Evolutionary conservation across 1,140 invertebrate species (phyloP).

Genomic region (Heliconius eleuchia): DNA sequence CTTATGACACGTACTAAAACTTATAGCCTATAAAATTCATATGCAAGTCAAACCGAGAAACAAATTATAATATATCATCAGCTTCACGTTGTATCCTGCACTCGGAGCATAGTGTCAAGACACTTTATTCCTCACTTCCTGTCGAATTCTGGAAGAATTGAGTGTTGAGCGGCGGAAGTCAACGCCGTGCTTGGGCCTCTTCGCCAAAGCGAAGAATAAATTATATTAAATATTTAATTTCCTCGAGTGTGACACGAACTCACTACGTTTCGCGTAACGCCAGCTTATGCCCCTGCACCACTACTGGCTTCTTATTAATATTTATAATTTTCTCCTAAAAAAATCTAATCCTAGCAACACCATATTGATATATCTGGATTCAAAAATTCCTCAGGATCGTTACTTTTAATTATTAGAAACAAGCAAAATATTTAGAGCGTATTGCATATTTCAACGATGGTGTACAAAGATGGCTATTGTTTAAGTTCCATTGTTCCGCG

Average conservation of each 20-base stretch:
- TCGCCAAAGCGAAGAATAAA: too few species aligned
- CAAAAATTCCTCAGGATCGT: not conserved
- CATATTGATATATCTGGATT: not conserved
- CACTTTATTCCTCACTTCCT: too few species aligned
- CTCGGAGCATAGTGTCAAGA: too few species aligned
- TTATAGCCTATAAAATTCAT: conserved; percentile 8
- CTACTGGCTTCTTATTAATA: not conserved
- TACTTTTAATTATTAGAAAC: conserved; percentile 10
- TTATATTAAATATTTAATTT: too few species aligned
- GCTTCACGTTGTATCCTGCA: too few species aligned
- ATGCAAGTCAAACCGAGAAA: not conserved
- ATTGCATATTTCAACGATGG: conserved; percentile 20
- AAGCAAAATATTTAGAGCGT: conserved; percentile 6
- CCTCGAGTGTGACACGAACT: too few species aligned
- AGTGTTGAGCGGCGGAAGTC: too few species aligned
- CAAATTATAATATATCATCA: not conserved
- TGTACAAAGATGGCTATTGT: conserved; percentile 32
- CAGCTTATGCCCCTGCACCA: too few species aligned
- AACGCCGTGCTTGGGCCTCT: too few species aligned
- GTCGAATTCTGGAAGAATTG: too few species aligned
- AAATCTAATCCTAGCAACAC: not conserved
- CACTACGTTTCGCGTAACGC: too few species aligned
- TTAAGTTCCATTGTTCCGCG: conserved; percentile 31
- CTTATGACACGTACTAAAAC: conserved; percentile 3
- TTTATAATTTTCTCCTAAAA: not conserved